These are phyloP conservation scores for Oxystoma pomonae DNA, from an alignment of 2,888 invertebrate species.

Conservation along the genomic window DNA sequence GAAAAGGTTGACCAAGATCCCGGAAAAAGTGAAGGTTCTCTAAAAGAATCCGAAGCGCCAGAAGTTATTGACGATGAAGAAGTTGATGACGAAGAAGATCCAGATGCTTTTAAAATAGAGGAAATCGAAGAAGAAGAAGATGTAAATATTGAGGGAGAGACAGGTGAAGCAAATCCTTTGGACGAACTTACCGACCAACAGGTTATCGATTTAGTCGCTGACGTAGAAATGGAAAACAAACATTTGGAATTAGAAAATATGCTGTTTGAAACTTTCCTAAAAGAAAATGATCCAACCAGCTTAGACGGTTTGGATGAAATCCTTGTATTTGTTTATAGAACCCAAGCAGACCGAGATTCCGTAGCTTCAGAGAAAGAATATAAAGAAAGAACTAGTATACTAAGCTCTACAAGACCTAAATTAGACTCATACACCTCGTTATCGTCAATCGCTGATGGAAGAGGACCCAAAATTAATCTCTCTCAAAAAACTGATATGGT, in stretches of 20 bases:
- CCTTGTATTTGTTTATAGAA: constrained; percentile 6
- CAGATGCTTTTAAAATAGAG: neutral
- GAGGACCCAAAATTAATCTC: constrained; percentile 31
- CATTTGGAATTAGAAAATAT: constrained; percentile 28
- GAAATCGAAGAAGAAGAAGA: constrained; percentile 9
- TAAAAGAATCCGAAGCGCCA: neutral
- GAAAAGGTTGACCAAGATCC: neutral
- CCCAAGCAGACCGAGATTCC: neutral
- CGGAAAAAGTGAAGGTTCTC: neutral
- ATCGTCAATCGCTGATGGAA: constrained; percentile 24
- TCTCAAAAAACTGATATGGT: constrained; percentile 35
- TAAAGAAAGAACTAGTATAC: constrained; percentile 5
- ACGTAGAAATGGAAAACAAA: constrained; percentile 23
- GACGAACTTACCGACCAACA: constrained; percentile 28
- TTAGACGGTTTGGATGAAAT: constrained; percentile 27
- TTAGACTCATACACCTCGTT: constrained; percentile 24
- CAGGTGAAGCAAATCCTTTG: constrained; percentile 19
- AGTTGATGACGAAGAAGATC: neutral
- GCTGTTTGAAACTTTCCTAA: constrained; percentile 27
- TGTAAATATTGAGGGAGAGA: constrained; percentile 9
- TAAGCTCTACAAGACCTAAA: constrained; percentile 7
- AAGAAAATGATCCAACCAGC: constrained; percentile 24
- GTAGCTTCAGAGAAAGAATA: neutral
- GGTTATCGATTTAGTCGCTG: constrained; percentile 25
- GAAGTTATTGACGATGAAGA: neutral